phyloP scores from a whole-genome alignment of 2,797 vertebrate genomes.

The Falco columbarius region DNA sequence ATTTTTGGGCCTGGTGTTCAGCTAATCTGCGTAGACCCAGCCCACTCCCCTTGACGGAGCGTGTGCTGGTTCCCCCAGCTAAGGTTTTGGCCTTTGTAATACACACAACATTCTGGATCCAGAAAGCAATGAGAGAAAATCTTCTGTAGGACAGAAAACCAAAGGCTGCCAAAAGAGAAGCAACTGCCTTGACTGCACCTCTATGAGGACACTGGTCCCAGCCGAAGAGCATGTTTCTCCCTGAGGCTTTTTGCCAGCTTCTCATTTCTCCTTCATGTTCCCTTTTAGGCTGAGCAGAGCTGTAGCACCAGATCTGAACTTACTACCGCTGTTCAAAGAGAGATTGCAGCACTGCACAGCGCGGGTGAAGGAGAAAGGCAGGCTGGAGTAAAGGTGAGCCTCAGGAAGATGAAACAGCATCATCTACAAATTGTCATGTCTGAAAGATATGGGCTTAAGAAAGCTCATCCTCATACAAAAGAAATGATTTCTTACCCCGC shows the following conservation, averaged over 20 bases:
- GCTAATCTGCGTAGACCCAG: neutral
- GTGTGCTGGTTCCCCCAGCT: neutral
- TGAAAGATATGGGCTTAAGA: neutral
- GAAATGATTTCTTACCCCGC: neutral
- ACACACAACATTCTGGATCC: neutral
- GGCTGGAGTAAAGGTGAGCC: neutral
- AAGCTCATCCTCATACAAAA: neutral
- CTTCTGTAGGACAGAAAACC: neutral
- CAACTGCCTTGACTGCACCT: neutral
- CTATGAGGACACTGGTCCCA: accelerated
- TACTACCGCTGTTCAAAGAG: neutral
- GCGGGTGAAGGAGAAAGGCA: neutral
- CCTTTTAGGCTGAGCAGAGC: neutral
- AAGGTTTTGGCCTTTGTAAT: neutral
- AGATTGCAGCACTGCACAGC: neutral
- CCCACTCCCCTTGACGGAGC: too few species aligned
- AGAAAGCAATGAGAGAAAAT: neutral
- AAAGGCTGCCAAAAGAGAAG: neutral
- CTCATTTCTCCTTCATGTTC: neutral
- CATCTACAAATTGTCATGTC: neutral
- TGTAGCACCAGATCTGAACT: neutral
- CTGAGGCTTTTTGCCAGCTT: neutral
- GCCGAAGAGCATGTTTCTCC: neutral
- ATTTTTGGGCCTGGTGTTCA: neutral
- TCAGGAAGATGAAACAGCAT: neutral